A percentile compares a stretch with the other conserved stretches of the same genome.
phyloP scores from a whole-genome alignment of 2,888 invertebrate species.

The Marasmarcha lunaedactyla region DNA sequence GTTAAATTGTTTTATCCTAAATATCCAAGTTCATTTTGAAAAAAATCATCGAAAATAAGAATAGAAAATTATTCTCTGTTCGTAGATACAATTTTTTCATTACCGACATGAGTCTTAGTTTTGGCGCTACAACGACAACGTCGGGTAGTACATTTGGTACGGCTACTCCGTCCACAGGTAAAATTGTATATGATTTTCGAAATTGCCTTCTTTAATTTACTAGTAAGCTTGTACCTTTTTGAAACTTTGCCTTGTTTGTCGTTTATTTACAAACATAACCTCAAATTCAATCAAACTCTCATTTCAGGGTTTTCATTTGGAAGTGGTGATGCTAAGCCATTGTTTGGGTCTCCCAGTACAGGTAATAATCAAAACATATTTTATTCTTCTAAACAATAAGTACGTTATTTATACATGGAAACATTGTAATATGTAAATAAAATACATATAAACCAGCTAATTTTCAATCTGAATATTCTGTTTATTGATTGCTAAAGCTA shows the following conservation, averaged over 20 bases:
- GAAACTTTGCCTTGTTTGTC: background rate
- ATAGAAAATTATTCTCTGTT: no score
- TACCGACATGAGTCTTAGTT: constrained; percentile 52
- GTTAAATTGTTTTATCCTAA: no score
- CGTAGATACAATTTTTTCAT: no score
- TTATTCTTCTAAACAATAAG: no score
- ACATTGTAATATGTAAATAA: constrained; percentile 2
- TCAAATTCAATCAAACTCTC: constrained; percentile 5
- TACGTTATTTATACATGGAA: constrained; percentile 2
- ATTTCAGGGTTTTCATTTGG: constrained; percentile 44
- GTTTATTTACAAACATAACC: constrained; percentile 6
- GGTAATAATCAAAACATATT: constrained; percentile 14
- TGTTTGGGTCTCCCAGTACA: constrained; percentile 30
- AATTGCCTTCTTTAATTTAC: constrained; percentile 2
- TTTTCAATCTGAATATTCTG: no score
- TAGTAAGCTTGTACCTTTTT: constrained; percentile 4
- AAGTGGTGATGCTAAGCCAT: constrained; percentile 50
- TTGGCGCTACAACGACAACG: constrained; percentile 40
- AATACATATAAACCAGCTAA: no score
- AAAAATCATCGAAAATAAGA: no score
- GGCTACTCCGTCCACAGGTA: constrained; percentile 37
- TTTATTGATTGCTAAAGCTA: no score
- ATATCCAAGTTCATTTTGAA: no score
- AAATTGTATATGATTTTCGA: background rate
- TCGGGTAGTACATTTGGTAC: constrained; percentile 42